Percentiles rank a stretch among this genome's conserved stretches.
Conservation (phyloP, 2,797 vertebrate species). For the Tarsius wallacei region DNA sequence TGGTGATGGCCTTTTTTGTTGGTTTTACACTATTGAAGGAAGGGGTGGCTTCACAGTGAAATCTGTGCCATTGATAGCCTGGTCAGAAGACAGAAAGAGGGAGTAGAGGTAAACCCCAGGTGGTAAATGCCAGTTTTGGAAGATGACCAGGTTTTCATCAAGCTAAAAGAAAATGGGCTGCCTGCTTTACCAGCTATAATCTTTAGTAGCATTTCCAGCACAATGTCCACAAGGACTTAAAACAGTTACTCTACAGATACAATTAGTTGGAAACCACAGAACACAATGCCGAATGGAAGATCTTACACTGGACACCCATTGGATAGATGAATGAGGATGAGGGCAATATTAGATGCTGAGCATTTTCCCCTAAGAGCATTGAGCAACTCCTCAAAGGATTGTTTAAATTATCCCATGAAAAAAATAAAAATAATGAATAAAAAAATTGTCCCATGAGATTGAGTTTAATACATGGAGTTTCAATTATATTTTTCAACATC, state of each 20-base stretch:
- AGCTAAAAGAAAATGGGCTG: neutral
- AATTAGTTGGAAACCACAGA: neutral
- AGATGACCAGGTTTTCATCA: neutral
- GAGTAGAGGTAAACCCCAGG: neutral
- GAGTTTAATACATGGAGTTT: neutral
- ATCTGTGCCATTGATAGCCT: neutral
- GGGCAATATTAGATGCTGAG: neutral
- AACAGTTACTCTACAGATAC: neutral
- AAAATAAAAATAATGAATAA: too few species aligned
- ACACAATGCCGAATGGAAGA: neutral
- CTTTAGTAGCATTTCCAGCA: neutral
- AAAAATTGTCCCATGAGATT: neutral
- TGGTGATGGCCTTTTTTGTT: neutral
- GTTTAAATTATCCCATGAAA: neutral
- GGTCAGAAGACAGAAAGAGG: neutral
- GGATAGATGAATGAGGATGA: neutral
- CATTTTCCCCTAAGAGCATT: neutral
- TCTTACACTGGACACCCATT: too few species aligned
- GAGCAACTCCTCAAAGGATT: neutral
- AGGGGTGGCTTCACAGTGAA: neutral
- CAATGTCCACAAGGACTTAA: neutral
- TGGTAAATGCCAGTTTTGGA: neutral
- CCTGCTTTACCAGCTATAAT: neutral
- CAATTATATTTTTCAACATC: neutral
- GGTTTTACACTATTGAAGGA: neutral